Conservation (phyloP, 2,113 vertebrate species). For the Manacus vitellinus region DNA sequence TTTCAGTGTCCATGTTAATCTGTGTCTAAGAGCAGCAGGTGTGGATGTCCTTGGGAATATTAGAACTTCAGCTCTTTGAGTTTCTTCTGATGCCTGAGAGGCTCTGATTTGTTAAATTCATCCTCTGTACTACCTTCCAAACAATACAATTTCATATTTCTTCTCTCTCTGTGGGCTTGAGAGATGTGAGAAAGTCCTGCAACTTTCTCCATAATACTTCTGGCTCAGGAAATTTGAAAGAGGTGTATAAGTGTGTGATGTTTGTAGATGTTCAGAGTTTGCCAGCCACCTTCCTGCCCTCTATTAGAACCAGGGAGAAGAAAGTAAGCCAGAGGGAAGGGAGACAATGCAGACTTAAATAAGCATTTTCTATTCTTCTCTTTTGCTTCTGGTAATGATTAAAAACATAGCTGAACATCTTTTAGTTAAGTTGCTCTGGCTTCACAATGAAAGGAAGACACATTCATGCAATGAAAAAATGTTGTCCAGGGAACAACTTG, state of each 20-base stretch:
- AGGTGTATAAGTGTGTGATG: neutral
- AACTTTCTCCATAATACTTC: neutral
- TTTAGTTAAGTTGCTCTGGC: neutral
- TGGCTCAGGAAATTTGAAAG: neutral
- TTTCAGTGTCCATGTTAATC: neutral
- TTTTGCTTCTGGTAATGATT: neutral
- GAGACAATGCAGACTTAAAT: neutral
- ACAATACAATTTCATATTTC: neutral
- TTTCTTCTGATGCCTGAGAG: neutral
- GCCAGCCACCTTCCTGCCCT: neutral
- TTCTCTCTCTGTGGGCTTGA: neutral
- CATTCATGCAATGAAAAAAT: neutral
- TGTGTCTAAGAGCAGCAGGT: neutral
- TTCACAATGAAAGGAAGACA: neutral
- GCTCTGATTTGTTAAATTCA: neutral
- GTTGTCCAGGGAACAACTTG: neutral
- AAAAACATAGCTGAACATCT: neutral
- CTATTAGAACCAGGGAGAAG: neutral
- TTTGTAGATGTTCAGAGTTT: neutral
- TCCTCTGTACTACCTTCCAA: neutral
- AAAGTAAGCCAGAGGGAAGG: neutral
- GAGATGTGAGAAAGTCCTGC: neutral
- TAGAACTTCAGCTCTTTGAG: neutral
- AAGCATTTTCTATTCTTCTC: neutral
- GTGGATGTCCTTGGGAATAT: neutral